phyloP scores from a whole-genome alignment of 2,888 invertebrate species.

The Nomada fabriciana region DNA sequence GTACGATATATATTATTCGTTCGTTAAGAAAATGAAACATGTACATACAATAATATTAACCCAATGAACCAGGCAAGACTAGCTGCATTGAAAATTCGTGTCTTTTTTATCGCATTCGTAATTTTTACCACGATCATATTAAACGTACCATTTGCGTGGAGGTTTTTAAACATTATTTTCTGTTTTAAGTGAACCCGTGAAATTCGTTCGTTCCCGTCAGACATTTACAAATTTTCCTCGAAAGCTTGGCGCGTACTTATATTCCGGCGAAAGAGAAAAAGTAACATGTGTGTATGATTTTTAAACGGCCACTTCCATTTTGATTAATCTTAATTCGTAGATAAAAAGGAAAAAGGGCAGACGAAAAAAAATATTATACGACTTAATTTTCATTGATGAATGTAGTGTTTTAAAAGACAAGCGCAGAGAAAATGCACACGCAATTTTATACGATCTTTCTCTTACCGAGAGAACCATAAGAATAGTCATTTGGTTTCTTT shows the following conservation, averaged over 20 bases:
- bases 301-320: no score
- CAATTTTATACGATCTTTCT: conserved; percentile 28
- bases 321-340: no score
- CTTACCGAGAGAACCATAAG: background rate
- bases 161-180: conserved; percentile 28
- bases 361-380: background rate
- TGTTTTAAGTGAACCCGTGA: background rate
- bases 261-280: no score
- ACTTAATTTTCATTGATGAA: background rate
- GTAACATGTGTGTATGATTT: no score
- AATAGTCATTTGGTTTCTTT: conserved; percentile 5
- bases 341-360: no score
- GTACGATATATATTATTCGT: conserved; percentile 4
- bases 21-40: background rate
- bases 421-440: background rate
- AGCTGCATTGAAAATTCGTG: background rate
- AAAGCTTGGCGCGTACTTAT: background rate
- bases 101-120: conserved; percentile 39
- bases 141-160: background rate
- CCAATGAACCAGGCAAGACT: background rate
- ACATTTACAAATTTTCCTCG: background rate
- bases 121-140: conserved; percentile 11
- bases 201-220: background rate
- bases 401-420: conserved; percentile 22
- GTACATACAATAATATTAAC: background rate